These are phyloP conservation scores for Helicoverpa zea DNA, from an alignment of 1,140 invertebrate genomes.

Conservation along the genomic window DNA sequence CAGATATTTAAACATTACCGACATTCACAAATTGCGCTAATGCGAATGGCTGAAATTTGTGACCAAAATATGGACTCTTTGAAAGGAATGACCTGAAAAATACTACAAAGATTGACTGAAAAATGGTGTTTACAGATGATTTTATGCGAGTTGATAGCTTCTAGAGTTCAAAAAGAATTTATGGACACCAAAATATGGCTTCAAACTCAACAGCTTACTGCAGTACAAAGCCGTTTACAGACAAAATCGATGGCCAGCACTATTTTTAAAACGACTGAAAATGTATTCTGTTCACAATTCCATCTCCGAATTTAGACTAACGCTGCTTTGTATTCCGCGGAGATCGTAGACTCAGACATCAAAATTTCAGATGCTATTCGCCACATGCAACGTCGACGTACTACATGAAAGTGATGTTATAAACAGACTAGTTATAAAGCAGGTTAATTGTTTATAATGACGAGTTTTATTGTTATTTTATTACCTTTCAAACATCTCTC, in stretches of 20 bases:
- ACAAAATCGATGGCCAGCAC: slow-evolving; percentile 19
- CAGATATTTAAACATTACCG: slow-evolving; percentile 10
- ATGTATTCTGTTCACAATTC: slow-evolving; percentile 28
- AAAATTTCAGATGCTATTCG: background rate
- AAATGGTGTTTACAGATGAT: no score
- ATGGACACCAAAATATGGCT: no score
- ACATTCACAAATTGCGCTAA: background rate
- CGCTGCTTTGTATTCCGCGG: slow-evolving; percentile 28
- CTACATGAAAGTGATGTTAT: background rate
- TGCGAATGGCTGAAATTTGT: background rate
- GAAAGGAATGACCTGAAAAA: no score
- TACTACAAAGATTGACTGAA: no score
- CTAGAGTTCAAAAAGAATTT: no score
- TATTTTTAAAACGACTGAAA: slow-evolving; percentile 20
- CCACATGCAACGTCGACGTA: background rate
- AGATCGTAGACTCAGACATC: background rate
- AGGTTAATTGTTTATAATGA: background rate
- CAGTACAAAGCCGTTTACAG: background rate
- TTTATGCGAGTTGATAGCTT: no score
- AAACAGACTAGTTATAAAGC: slow-evolving; percentile 10
- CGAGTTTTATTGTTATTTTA: background rate
- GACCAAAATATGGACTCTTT: background rate
- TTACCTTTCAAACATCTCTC: background rate
- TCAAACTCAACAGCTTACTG: no score
- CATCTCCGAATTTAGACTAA: slow-evolving; percentile 32